Evolutionary conservation across 2,113 vertebrate species (phyloP).

Genomic region (Scomber colias): DNA sequence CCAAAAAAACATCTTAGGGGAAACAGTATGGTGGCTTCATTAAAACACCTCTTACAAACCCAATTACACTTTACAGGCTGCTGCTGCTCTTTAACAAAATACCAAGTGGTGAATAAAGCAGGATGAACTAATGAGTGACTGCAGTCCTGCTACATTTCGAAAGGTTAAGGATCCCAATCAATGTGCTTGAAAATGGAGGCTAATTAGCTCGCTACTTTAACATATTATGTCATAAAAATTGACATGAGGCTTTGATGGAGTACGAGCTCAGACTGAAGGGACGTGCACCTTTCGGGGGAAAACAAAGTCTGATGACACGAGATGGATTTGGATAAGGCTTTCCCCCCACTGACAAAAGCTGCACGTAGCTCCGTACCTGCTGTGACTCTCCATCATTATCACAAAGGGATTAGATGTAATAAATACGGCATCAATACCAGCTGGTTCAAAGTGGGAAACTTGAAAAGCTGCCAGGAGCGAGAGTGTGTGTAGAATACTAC

Average conservation of each 20-base stretch:
- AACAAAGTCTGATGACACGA: conserved; percentile 33
- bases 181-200: conserved; percentile 34
- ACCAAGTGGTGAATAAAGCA: conserved; percentile 47
- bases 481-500: conserved; percentile 9
- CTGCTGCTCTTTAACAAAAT: conserved; percentile 61
- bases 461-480: conserved; percentile 57
- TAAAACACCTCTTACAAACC: conserved; percentile 41
- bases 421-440: conserved; percentile 67
- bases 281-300: conserved; percentile 7
- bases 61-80: conserved; percentile 49
- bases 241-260: conserved; percentile 3
- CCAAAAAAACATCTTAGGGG: too few relatives aligned
- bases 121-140: conserved; percentile 46
- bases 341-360: conserved; percentile 30
- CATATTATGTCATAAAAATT: conserved; percentile 22
- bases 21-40: conserved; percentile 23
- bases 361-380: conserved; percentile 56
- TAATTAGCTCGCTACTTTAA: conserved; percentile 51
- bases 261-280: not conserved
- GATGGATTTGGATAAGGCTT: conserved; percentile 48
- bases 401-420: conserved; percentile 70
- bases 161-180: conserved; percentile 76
- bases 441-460: conserved; percentile 59
- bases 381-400: conserved; percentile 43
- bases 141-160: conserved; percentile 22